Base-by-base conservation (phyloP, 2,888 invertebrate species). In the Drosophila rellima region DNA sequence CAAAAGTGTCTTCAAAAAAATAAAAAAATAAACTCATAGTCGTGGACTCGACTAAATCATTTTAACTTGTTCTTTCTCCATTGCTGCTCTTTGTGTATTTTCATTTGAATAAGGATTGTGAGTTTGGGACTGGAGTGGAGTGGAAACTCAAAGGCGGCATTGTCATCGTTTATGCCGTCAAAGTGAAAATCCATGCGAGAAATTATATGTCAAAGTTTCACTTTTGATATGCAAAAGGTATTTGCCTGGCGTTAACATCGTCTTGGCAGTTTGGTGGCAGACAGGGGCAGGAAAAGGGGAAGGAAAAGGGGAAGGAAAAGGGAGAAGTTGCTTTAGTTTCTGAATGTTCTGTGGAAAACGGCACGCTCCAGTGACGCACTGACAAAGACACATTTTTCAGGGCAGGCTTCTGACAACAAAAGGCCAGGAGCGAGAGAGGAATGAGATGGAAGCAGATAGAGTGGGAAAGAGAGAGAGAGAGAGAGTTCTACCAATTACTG, bases 201-300 rank as follows among this genome's bases (percentile, higher is more conserved):
- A 84, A 84, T 88, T 84, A 84, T 88, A 80, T 84, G 84, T 84
- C 88, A 88, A 88, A 88, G 88, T 87, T 84, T 85, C 82, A 84
- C 88, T 79, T 82, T 84, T 85, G 88, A 84, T 80, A 85, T 82
- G 86, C 75, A 75, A 85, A 85, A 78, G 72, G 44, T 33, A 44
- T 31, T 29, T 29, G 31, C n/a, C 11, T 15, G 33, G 26, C 48
- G 62, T 69, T 70, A 50, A 63, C 69, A 64, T 57, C 70, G 57
- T 75, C 74, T 61, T 59, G 50, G 54, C 59, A 17, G 11, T 5
- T 17, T 17, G 33, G 13, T 13, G 29, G 17, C 18, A 13, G 17
- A 7, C 23, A 6, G 17, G 31, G 6, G 13, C 6, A 23, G 15
- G 13, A 8, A 1, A 0, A 11, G 37, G 13, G 8, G 13, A 5